Evolutionary conservation across 2,888 invertebrate genomes (phyloP).

Genomic region (Ennomos quercinarius): DNA sequence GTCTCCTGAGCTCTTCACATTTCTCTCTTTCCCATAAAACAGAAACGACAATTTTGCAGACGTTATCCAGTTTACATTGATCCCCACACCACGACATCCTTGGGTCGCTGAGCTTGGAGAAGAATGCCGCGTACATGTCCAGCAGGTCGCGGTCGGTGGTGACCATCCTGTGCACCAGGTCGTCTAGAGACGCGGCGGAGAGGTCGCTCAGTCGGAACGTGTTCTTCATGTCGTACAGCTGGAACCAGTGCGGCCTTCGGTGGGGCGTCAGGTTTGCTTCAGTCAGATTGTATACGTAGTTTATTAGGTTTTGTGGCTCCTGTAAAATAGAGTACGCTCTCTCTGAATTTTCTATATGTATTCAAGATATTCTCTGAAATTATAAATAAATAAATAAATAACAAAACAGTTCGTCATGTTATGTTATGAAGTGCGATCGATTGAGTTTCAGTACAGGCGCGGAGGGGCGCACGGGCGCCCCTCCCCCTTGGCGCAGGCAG

Average conservation of each 20-base stretch:
- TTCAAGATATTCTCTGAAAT: too few species aligned
- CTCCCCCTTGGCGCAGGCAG: too few species aligned
- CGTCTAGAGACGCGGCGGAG: constrained; percentile 86
- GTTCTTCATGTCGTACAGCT: constrained; percentile 90
- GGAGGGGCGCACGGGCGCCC: too few species aligned
- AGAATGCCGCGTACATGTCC: constrained; percentile 83
- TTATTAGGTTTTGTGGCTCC: constrained; percentile 88
- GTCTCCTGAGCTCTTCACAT: constrained; percentile 60
- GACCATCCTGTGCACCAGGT: constrained; percentile 86
- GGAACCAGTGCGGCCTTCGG: constrained; percentile 88
- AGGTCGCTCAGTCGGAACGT: constrained; percentile 87
- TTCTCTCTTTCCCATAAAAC: constrained; percentile 77
- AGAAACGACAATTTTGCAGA: constrained; percentile 86
- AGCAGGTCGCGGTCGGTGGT: constrained; percentile 76
- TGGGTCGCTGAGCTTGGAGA: constrained; percentile 78
- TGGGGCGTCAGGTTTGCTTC: constrained; percentile 87
- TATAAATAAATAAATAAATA: too few species aligned
- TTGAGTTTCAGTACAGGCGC: too few species aligned
- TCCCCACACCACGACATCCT: constrained; percentile 74
- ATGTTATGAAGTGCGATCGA: too few species aligned
- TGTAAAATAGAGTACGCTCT: constrained; percentile 54
- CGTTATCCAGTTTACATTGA: constrained; percentile 75
- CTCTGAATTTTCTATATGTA: too few species aligned
- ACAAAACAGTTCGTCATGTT: too few species aligned
- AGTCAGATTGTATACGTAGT: constrained; percentile 91